phyloP scores from a whole-genome alignment of 1,140 invertebrate genomes.

The Thrips palmi region DNA sequence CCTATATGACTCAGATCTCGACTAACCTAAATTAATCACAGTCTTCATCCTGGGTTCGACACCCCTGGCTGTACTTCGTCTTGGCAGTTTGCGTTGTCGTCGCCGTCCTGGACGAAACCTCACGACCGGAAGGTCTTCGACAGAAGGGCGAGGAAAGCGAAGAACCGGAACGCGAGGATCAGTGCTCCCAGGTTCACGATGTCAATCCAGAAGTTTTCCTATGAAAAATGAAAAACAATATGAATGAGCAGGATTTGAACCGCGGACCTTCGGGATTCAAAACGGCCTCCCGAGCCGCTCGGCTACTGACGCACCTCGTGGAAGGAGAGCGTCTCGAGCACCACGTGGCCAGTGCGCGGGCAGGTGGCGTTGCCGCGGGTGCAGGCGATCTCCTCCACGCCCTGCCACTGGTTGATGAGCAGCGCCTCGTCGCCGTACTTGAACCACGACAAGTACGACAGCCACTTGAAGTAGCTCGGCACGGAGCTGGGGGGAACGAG shows the following conservation, averaged over 20 bases:
- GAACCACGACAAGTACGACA: slow-evolving; percentile 91
- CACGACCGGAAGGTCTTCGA: slow-evolving; percentile 35
- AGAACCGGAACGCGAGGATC: slow-evolving; percentile 52
- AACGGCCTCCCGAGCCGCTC: background rate
- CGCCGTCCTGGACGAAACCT: too few species aligned
- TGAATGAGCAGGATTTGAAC: slow-evolving; percentile 8
- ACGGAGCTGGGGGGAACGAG: slow-evolving; percentile 42
- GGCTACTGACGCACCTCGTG: slow-evolving; percentile 31
- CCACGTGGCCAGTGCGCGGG: slow-evolving; percentile 49
- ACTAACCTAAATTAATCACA: too few species aligned
- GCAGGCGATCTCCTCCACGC: slow-evolving; percentile 50
- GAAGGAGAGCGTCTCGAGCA: slow-evolving; percentile 65
- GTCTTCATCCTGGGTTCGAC: too few species aligned
- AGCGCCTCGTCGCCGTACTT: slow-evolving; percentile 84
- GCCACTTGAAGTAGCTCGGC: slow-evolving; percentile 74
- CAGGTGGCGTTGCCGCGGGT: slow-evolving; percentile 52
- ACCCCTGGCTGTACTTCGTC: too few species aligned
- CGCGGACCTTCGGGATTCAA: background rate
- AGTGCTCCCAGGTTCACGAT: slow-evolving; percentile 46
- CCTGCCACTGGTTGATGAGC: slow-evolving; percentile 83
- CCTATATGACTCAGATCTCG: too few species aligned
- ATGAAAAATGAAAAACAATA: slow-evolving; percentile 19
- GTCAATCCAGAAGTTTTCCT: slow-evolving; percentile 53
- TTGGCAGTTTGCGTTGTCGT: too few species aligned
- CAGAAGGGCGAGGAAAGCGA: slow-evolving; percentile 58